phyloP scores from a whole-genome alignment of 2,113 vertebrate genomes.

The Vidua chalybeata region DNA sequence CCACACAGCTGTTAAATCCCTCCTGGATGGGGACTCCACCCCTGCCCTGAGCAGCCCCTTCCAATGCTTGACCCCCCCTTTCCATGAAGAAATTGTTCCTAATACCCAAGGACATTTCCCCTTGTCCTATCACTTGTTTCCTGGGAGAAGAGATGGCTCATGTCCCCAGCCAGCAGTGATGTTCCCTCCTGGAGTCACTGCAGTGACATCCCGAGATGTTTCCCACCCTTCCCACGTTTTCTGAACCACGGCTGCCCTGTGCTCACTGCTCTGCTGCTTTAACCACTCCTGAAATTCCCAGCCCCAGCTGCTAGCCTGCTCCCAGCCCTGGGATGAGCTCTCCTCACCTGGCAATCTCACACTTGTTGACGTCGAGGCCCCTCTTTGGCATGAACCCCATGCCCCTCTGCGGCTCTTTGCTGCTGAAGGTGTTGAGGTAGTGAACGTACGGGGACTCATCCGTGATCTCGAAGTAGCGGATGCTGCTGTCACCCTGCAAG shows the following conservation, averaged over 20 bases:
- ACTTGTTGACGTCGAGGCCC: constrained; percentile 97
- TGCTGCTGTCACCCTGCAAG: constrained; percentile 94
- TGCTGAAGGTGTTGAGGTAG: constrained; percentile 93
- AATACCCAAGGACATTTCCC: rapidly evolving
- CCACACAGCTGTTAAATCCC: not conserved
- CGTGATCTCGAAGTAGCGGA: constrained; percentile 98
- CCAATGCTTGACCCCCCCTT: not conserved
- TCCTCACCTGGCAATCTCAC: constrained; percentile 93
- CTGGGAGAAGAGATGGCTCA: not conserved
- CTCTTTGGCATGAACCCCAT: constrained; percentile 99
- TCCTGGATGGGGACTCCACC: not conserved
- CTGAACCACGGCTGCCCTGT: not conserved
- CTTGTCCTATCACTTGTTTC: not conserved
- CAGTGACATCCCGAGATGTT: rapidly evolving
- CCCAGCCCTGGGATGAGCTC: not conserved
- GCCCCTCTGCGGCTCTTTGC: constrained; percentile 97
- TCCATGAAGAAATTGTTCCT: not conserved
- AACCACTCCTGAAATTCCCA: not conserved
- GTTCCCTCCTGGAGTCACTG: not conserved
- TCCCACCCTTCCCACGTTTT: not conserved
- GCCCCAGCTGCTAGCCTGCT: not conserved
- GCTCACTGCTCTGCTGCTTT: not conserved
- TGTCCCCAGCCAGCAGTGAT: not conserved
- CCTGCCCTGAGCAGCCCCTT: not conserved
- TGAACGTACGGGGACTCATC: constrained; percentile 94